Evolutionary conservation across 2,113 vertebrate genomes (phyloP).

Genomic region (Pomatorhinus ruficollis): DNA sequence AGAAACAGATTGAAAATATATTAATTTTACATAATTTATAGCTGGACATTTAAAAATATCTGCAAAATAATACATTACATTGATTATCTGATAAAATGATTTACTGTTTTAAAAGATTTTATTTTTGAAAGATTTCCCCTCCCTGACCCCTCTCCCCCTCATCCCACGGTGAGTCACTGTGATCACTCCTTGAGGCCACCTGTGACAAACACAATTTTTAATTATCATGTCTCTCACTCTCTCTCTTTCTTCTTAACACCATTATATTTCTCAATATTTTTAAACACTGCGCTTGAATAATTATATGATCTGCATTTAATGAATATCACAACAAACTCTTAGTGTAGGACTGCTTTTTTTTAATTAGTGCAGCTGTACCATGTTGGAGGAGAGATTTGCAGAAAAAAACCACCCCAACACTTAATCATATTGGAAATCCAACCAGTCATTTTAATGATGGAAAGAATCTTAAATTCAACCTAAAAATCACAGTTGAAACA

Average conservation of each 20-base stretch:
- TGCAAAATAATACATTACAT: not conserved
- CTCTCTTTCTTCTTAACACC: not conserved
- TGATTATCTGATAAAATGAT: not conserved
- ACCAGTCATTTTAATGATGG: not conserved
- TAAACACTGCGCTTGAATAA: not conserved
- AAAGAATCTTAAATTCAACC: not conserved
- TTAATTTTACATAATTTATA: not conserved
- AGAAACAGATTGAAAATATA: not conserved
- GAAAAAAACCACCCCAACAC: fast-evolving
- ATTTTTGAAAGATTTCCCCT: not conserved
- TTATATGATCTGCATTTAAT: not conserved
- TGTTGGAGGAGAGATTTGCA: not conserved
- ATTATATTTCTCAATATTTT: not conserved
- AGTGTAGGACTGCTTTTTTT: not conserved
- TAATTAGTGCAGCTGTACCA: not conserved
- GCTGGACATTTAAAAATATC: not conserved
- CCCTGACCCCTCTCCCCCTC: fast-evolving
- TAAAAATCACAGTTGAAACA: not conserved
- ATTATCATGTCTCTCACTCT: not conserved
- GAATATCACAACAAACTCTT: not conserved
- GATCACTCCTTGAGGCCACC: not conserved
- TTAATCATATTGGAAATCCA: not conserved
- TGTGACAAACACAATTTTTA: not conserved
- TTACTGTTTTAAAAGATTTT: not conserved
- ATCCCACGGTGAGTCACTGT: fast-evolving